Evolutionary conservation across 2,113 vertebrate genomes (phyloP), one percentile per base, ranked within the genome.

Genomic region (Nibea albiflora): DNA sequence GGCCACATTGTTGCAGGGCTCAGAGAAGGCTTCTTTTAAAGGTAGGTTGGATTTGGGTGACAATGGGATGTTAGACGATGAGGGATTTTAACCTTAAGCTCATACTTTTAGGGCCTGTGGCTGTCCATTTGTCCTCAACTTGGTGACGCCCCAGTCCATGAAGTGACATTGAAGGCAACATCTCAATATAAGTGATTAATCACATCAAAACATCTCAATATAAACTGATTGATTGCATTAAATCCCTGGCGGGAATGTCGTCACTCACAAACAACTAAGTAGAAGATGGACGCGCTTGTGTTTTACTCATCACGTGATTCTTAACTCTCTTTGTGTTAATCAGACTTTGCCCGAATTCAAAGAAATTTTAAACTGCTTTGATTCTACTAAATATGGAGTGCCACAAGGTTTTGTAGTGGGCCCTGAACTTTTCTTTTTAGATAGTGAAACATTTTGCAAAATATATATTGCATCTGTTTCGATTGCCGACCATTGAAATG

Each of bases 1-100:
- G 88, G 86, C 86, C 87, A 92, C 90, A 93, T 92, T 92, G 92
- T 94, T 91, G 90, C 85, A n/a, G 78, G 78, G 84, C 83, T 90
- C 87, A 91, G 80, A 76, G 72, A 81, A 76, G 85, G 80, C 68
- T 84, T 86, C 86, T 86, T 92, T 93, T 91, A 85, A 91, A 92
- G 86, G 76, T 83, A 19, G 80, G 76, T 66, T 88, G 87, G 89
- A 91, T 86, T 85, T 88, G 24, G 20, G 61, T 79, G 79, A 95
- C 93, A 95, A 95, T 93, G 70, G 87, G 90, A 93, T 92, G 93
- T 91, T 87, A 85, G 82, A 85, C 60, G 94, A 94, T 93, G 90
- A 93, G 85, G 91, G 88, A 72, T 88, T 93, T 89, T 87, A 82
- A 91, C 54, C 67, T 91, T 92, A 90, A 91, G 71, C 81, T 74